Evolutionary conservation across 2,113 vertebrate genomes (phyloP).

Genomic region (Colossoma macropomum): DNA sequence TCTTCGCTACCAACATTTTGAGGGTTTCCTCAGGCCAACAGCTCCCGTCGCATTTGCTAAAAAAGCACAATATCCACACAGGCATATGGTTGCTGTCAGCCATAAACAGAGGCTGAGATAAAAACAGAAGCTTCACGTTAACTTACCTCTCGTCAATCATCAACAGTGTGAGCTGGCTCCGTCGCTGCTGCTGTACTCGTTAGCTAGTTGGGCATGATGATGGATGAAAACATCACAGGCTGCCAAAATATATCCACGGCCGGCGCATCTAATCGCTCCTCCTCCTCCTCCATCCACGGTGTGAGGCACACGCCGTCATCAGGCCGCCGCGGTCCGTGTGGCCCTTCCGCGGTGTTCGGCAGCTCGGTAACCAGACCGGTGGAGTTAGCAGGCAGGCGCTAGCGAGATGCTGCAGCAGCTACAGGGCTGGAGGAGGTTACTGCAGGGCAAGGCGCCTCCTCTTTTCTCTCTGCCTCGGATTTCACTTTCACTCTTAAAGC

Average conservation of each 20-base stretch:
- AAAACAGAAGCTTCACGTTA: no score
- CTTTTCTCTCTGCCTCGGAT: slow-evolving; percentile 58
- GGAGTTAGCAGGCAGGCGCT: slow-evolving; percentile 32
- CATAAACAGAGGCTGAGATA: neutral
- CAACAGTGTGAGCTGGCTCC: slow-evolving; percentile 57
- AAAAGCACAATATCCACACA: no score
- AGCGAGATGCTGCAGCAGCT: slow-evolving; percentile 61
- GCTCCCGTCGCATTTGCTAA: neutral
- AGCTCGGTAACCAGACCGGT: neutral
- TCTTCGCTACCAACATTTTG: neutral
- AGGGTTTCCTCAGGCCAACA: neutral
- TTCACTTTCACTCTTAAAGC: slow-evolving; percentile 76
- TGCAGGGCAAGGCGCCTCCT: slow-evolving; percentile 40
- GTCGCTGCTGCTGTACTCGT: slow-evolving; percentile 48
- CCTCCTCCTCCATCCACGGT: slow-evolving; percentile 8
- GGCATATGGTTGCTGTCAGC: neutral
- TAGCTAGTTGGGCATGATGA: slow-evolving; percentile 50
- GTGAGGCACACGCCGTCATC: slow-evolving; percentile 13
- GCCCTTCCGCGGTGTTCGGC: neutral
- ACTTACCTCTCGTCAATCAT: slow-evolving; percentile 71
- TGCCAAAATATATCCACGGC: slow-evolving; percentile 42
- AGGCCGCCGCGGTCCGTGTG: neutral
- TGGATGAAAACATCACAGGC: slow-evolving; percentile 37
- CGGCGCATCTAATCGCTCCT: slow-evolving; percentile 43
- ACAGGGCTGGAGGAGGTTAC: slow-evolving; percentile 51